Base-by-base conservation (phyloP, 1,140 invertebrate species). In the Zaprionus capensis region DNA sequence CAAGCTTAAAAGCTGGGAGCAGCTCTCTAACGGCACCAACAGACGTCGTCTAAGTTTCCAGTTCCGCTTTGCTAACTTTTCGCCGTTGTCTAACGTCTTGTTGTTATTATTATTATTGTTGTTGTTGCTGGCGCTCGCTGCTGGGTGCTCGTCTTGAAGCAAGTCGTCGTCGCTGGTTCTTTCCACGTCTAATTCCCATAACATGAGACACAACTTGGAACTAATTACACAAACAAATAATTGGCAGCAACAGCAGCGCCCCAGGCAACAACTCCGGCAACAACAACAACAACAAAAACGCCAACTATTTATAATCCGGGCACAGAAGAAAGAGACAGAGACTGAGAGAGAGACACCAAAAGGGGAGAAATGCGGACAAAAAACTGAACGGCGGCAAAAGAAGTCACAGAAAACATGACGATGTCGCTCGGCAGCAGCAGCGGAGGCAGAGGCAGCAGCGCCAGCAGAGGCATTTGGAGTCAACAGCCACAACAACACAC, bases 41-140 rank as follows among this genome's bases (percentile, higher is more conserved):
- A 67, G 46, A 5, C 46, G 81, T 71, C 75, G 77, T 85, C 76
- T 64, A 76, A 62, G 76, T 85, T 85, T 76, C 76, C 71, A 85
- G 82, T 90, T 90, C 85, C 86, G 86, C 85, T 90, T 90, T 85
- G 81, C 53, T 85, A 76, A 70, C 78, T 79, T 81, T 84, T 90
- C 71, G 68, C 75, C 83, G 77, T 87, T 84, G 75, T 68, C 73
- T 69, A 38, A 57, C 67, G 51, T 56, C 17, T 81, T 56, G 22
- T 49, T 71, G 57, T 34, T 34, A 34, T 34, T 71, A 44, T 55
- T 46, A 24, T 41, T 74, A 34, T 75, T 74, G 53, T 51, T 76
- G 61, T 59, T 53, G 26, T 4, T 75, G 61, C 31, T 71, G 74
- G 38, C 49, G 49, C 51, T 57, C 41, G 7, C 41, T 20, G 41